Evolutionary conservation across 2,113 vertebrate genomes (phyloP).

Genomic region (Menura novaehollandiae): DNA sequence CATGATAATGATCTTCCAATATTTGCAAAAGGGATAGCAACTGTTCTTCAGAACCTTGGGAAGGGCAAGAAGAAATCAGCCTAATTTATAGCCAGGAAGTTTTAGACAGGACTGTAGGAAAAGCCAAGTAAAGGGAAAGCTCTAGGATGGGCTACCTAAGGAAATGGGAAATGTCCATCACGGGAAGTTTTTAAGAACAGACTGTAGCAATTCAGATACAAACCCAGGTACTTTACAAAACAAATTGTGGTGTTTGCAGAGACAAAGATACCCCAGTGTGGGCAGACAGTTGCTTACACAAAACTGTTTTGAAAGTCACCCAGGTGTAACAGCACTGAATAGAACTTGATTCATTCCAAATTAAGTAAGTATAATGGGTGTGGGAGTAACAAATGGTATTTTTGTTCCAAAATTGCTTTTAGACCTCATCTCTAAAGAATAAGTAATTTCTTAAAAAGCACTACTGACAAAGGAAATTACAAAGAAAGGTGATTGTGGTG

Average conservation of each 20-base stretch:
- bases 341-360: background rate
- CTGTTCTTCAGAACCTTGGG: background rate
- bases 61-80: background rate
- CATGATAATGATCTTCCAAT: background rate
- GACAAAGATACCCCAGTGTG: background rate
- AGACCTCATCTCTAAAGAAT: background rate
- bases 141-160: background rate
- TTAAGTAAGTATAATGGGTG: background rate
- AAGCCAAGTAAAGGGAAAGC: background rate
- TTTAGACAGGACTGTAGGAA: background rate
- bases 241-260: background rate
- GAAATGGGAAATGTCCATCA: background rate
- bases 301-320: background rate
- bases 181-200: background rate
- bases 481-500: background rate
- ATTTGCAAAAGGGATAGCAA: conserved; percentile 9
- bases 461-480: background rate
- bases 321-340: background rate
- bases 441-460: background rate
- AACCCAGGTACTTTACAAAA: background rate
- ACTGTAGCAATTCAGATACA: background rate
- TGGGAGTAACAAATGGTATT: background rate
- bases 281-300: background rate
- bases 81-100: background rate
- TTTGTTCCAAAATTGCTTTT: background rate